Evolutionary conservation across 35 echinoderm and acorn worm genomes (phyloP).

Genomic region (Ophiothrix spiculata): DNA sequence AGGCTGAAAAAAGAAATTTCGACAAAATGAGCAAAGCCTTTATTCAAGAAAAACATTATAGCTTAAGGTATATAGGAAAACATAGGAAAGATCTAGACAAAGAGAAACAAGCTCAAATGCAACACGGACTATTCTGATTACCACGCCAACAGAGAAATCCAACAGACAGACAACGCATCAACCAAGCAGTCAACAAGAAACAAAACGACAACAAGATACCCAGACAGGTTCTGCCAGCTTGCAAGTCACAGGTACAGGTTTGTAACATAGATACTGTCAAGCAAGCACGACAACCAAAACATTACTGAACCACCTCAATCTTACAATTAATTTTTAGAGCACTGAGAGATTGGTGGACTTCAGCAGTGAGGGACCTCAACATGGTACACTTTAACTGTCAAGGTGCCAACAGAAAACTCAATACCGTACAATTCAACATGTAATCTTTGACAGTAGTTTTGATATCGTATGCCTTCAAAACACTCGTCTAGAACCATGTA

Average conservation of each 20-base stretch:
- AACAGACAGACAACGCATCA: too few relatives aligned
- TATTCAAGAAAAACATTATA: too few relatives aligned
- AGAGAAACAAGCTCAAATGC: too few relatives aligned
- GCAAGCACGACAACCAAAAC: not conserved
- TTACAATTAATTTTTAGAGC: not conserved
- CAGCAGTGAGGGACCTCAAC: slow-evolving; percentile 2
- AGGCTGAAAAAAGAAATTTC: too few relatives aligned
- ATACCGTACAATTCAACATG: not conserved
- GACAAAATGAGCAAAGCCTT: too few relatives aligned
- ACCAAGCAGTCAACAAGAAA: too few relatives aligned
- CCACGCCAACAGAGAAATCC: too few relatives aligned
- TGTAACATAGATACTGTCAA: not conserved
- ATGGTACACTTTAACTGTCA: slow-evolving; percentile 5
- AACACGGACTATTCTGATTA: too few relatives aligned
- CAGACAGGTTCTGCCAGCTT: not conserved
- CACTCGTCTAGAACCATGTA: slow-evolving; percentile 9
- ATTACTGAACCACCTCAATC: not conserved
- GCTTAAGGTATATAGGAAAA: too few relatives aligned
- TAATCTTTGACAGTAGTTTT: not conserved
- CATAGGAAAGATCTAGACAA: too few relatives aligned
- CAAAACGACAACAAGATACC: not conserved
- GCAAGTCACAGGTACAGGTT: not conserved
- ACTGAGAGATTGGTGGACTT: not conserved
- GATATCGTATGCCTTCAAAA: slow-evolving; percentile 12
- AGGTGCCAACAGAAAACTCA: not conserved